Evolutionary conservation across 1,140 invertebrate genomes (phyloP).

Genomic region (Diorhabda sublineata): DNA sequence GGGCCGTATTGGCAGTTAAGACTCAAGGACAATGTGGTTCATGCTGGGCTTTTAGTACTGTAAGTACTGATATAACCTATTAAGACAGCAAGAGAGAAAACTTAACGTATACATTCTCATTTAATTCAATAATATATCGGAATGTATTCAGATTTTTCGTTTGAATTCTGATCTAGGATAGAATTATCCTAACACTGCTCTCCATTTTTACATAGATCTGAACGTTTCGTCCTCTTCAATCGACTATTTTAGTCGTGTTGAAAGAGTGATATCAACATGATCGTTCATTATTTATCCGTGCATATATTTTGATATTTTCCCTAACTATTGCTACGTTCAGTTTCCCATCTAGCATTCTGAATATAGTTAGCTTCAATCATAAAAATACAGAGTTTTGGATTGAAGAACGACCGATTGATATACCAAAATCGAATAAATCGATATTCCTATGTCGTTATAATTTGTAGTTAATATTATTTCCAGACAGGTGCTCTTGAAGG

Average conservation of each 20-base stretch:
- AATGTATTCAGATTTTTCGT: neutral
- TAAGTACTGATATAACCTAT: constrained; percentile 37
- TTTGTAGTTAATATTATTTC: no score
- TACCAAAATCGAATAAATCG: constrained; percentile 7
- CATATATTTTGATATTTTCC: no score
- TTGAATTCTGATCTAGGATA: neutral
- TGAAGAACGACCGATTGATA: neutral
- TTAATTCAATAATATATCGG: neutral
- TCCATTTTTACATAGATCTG: no score
- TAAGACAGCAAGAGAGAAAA: neutral
- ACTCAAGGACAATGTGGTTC: constrained; percentile 75
- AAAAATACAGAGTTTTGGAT: no score
- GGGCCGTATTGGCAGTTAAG: constrained; percentile 62
- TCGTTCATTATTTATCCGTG: no score
- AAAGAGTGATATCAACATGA: no score
- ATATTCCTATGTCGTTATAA: neutral
- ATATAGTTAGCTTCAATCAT: no score
- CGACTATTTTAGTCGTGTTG: no score
- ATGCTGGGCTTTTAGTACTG: constrained; percentile 79
- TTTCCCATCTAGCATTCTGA: no score
- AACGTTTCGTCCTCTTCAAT: no score
- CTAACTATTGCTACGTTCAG: no score
- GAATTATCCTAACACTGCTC: no score
- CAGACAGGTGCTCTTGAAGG: constrained; percentile 17
- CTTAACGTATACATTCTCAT: neutral